A percentile compares a stretch with the other conserved stretches of the same genome.
These are phyloP conservation scores for Pangasius larnaudii DNA, from an alignment of 2,797 vertebrate species.

Conservation along the genomic window DNA sequence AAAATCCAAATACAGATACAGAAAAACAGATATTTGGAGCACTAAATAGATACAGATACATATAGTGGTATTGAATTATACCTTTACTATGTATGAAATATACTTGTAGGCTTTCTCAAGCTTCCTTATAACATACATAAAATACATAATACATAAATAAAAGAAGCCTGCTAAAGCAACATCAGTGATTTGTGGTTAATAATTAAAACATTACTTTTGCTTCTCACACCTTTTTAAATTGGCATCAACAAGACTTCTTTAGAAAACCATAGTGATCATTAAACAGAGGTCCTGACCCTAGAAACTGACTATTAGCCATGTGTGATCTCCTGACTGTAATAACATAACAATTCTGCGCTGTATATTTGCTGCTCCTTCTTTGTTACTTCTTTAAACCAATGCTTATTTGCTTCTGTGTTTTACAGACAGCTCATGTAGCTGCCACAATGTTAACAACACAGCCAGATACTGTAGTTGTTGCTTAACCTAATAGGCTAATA, in stretches of 20 bases:
- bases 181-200: conserved; percentile 11
- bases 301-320: conserved; percentile 80
- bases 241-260: conserved; percentile 79
- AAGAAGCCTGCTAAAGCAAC: background rate
- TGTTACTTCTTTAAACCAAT: conserved; percentile 78
- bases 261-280: conserved; percentile 83
- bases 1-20: background rate
- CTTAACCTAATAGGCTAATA: background rate
- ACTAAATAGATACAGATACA: too few relatives aligned
- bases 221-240: conserved; percentile 81
- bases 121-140: background rate
- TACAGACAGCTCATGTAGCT: conserved; percentile 75
- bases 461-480: conserved; percentile 67
- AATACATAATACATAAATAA: background rate
- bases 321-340: conserved; percentile 86
- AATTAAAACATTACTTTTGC: conserved; percentile 40
- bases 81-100: background rate
- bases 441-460: conserved; percentile 76
- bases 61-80: background rate
- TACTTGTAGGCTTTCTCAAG: background rate
- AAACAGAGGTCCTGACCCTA: conserved; percentile 77
- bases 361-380: conserved; percentile 70
- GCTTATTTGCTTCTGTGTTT: conserved; percentile 85
- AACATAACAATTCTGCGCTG: conserved; percentile 84
- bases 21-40: background rate